Evolutionary conservation across 2,888 invertebrate genomes (phyloP), one percentile per base, ranked within the genome.

Genomic region (Drosophila demipolita): DNA sequence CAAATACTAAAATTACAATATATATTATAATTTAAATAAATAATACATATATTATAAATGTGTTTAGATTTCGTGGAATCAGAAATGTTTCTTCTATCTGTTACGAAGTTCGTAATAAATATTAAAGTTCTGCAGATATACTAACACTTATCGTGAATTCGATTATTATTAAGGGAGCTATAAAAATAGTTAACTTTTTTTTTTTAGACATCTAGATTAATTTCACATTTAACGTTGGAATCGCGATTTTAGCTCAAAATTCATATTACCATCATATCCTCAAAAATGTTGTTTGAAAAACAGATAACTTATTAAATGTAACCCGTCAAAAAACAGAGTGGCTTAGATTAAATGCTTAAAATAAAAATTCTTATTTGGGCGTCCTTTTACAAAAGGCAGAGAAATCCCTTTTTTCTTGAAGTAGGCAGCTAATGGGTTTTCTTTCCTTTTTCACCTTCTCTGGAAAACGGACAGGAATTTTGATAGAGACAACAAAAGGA

Each of bases 371-470:
- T 15, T 23, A 8, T 45, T 45, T 45, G 7, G 20, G 12, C 17
- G 2, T 1, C 40, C 9, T 9, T 4, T n/a, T n/a, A 20, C 7
- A 7, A 12, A 20, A 12, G 1, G 12, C 45, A 1, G 45, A 0
- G 12, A 12, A 12, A 12, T 3, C 12, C 12, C 3, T 7, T 60
- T 49, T 26, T 52, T 17, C 17, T 36, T 60, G 17, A 11, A 15
- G 17, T 29, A 58, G 40, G 36, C 49, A 53, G 49, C 42, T 61
- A 72, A 66, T 66, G 68, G 63, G 57, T 80, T 71, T 67, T 35
- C n/a, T 55, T 17, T 36, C 23, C 6, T 8, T 12, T n/a, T 15
- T n/a, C 23, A 6, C 38, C 3, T 15, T 7, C 15, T 23, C 1
- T 53, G 36, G 36, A 7, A 52, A 49, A 17, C 57, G 20, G 71